Percentiles rank a stretch among this genome's conserved stretches.
phyloP scores from a whole-genome alignment of 2,888 invertebrate genomes.

The Sympetrum striolatum region DNA sequence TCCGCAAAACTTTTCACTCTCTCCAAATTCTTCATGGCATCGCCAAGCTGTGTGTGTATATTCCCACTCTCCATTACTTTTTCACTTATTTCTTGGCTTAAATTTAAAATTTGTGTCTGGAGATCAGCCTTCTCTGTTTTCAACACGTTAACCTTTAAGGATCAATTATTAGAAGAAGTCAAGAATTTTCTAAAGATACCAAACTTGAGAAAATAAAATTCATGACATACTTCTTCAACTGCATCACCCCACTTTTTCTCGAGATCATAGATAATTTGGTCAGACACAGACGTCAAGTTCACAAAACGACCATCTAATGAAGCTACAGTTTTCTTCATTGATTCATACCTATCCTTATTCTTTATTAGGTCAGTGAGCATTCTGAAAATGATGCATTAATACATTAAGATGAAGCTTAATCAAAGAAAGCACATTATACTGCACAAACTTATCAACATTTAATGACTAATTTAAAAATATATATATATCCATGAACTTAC shows the following conservation, averaged over 20 bases:
- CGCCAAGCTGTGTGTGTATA: not conserved
- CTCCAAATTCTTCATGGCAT: conserved; percentile 50
- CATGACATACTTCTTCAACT: not conserved
- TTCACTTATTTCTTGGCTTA: not conserved
- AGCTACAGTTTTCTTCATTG: not conserved
- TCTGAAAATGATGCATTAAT: too few relatives aligned
- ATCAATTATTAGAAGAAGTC: too few relatives aligned
- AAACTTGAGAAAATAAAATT: too few relatives aligned
- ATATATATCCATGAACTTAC: too few relatives aligned
- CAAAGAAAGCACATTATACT: too few relatives aligned
- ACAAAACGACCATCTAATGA: not conserved
- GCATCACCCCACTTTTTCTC: not conserved
- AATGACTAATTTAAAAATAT: too few relatives aligned
- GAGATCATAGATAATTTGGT: not conserved
- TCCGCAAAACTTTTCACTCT: conserved; percentile 58
- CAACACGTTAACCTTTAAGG: too few relatives aligned
- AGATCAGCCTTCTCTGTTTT: not conserved
- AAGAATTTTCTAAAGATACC: too few relatives aligned
- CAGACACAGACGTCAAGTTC: not conserved
- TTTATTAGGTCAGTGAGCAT: not conserved
- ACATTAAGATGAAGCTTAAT: too few relatives aligned
- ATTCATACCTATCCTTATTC: not conserved
- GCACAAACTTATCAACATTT: too few relatives aligned
- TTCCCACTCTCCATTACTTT: not conserved
- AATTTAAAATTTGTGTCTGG: not conserved